A percentile compares a stretch with the other conserved stretches of the same genome.
Conservation (phyloP, 2,797 vertebrate genomes). For the Macropodus opercularis region DNA sequence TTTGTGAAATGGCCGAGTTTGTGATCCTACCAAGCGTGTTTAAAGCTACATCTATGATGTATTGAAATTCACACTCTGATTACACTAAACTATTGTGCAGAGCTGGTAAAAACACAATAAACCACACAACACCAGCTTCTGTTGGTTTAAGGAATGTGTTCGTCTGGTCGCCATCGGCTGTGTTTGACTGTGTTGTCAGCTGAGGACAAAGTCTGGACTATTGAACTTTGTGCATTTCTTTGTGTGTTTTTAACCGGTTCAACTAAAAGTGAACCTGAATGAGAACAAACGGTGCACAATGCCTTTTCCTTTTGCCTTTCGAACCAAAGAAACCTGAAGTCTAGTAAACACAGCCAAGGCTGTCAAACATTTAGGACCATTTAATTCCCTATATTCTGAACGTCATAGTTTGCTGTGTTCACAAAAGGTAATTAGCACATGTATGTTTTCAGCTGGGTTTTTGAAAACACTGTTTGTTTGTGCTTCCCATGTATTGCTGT, state of each 20-base stretch:
- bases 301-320: background rate
- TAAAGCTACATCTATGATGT: background rate
- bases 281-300: background rate
- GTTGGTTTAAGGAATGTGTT: background rate
- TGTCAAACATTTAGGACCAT: background rate
- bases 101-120: background rate
- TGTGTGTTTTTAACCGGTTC: constrained; percentile 4
- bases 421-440: background rate
- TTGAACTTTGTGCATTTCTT: constrained; percentile 11
- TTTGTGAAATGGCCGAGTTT: background rate
- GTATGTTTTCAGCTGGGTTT: background rate
- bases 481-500: background rate
- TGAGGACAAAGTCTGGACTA: constrained; percentile 9
- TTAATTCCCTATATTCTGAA: background rate
- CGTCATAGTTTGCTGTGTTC: background rate
- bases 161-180: background rate
- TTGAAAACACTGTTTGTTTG: background rate
- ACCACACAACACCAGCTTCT: background rate
- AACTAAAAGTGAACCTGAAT: background rate
- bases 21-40: background rate
- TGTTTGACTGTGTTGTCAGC: background rate
- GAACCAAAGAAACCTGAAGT: background rate
- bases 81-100: background rate
- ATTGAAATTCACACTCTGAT: background rate
- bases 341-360: background rate